A percentile compares a stretch with the other conserved stretches of the same genome.
These are phyloP conservation scores for Cherax quadricarinatus DNA, from an alignment of 1,140 invertebrate species.

Conservation along the genomic window DNA sequence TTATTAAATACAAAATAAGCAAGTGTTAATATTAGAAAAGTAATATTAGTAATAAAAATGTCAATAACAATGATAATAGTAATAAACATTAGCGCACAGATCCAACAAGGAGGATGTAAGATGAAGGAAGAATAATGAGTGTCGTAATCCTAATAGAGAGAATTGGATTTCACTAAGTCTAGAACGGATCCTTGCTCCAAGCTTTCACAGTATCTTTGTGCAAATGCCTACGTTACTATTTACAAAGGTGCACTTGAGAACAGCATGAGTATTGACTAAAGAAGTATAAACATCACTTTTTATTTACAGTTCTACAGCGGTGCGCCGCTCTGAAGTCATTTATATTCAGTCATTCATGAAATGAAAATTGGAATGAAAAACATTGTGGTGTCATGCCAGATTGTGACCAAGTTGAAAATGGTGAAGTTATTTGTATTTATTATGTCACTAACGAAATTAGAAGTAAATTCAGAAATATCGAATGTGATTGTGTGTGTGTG, in stretches of 20 bases:
- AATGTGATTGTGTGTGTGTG: too few species aligned
- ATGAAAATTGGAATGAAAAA: background rate
- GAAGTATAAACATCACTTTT: background rate
- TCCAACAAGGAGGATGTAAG: too few species aligned
- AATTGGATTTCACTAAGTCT: too few species aligned
- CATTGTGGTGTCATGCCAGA: background rate
- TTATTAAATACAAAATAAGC: too few species aligned
- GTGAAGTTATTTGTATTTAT: background rate
- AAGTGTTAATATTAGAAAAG: too few species aligned
- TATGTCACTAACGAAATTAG: background rate
- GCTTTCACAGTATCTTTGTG: background rate
- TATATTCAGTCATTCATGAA: background rate
- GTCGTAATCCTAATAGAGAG: too few species aligned
- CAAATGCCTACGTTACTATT: background rate
- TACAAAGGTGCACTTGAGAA: slow-evolving; percentile 4
- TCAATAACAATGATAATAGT: too few species aligned
- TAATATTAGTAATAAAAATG: too few species aligned
- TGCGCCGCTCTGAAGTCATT: background rate
- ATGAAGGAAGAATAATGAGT: too few species aligned
- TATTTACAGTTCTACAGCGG: background rate
- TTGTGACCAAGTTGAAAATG: background rate
- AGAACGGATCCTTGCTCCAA: background rate
- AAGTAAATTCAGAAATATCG: background rate
- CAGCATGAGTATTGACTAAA: background rate
- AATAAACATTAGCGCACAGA: too few species aligned